Conservation (phyloP, 2,888 invertebrate genomes). For the Drosophila anomelani region DNA sequence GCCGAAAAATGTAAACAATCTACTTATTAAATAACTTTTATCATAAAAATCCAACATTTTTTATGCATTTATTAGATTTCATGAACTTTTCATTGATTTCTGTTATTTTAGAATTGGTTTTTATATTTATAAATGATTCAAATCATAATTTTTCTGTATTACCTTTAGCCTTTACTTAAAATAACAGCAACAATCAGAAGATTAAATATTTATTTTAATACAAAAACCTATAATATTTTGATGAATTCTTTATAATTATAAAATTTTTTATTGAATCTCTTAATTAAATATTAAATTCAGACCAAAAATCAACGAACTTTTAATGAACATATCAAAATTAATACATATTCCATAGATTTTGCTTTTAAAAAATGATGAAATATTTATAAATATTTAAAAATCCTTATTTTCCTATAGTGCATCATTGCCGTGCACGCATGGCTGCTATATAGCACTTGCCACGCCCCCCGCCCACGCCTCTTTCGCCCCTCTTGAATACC, state of each 20-base stretch:
- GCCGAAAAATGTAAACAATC: background rate
- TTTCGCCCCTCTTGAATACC: conserved; percentile 59
- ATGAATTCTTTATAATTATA: background rate
- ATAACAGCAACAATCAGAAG: background rate
- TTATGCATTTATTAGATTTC: background rate
- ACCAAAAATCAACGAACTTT: background rate
- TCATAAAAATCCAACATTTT: background rate
- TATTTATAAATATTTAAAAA: background rate
- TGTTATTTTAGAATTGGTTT: background rate
- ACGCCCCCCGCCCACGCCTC: conserved; percentile 24
- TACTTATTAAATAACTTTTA: background rate
- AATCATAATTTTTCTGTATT: background rate
- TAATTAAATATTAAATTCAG: background rate
- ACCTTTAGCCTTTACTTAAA: background rate
- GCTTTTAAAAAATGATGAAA: background rate
- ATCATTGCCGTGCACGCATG: conserved; percentile 60
- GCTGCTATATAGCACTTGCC: conserved; percentile 65
- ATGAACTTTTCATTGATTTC: background rate
- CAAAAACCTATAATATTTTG: background rate
- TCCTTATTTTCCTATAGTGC: background rate
- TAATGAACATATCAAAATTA: background rate
- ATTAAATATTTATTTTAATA: background rate
- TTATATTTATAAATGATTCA: background rate
- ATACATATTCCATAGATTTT: too few relatives aligned
- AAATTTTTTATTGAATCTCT: background rate